Percentiles rank a stretch among this genome's conserved stretches.
phyloP scores from a whole-genome alignment of 2,113 vertebrate genomes.

The Pyxicephalus adspersus region DNA sequence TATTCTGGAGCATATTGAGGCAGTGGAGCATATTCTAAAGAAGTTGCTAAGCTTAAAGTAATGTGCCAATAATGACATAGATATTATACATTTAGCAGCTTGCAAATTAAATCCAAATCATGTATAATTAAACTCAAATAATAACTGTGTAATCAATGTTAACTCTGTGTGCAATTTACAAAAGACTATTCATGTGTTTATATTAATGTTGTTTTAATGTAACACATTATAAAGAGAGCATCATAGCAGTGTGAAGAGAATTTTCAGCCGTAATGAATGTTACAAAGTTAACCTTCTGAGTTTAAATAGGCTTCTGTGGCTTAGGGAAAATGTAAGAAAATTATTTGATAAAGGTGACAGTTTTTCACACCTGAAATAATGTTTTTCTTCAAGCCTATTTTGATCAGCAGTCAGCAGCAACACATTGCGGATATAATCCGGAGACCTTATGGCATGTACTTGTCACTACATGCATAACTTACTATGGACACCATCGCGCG shows the following conservation, averaged over 20 bases:
- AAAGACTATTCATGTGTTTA: conserved; percentile 68
- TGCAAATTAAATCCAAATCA: conserved; percentile 5
- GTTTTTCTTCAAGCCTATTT: conserved; percentile 81
- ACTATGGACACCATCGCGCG: conserved; percentile 74
- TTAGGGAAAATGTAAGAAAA: conserved; percentile 76
- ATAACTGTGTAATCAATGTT: conserved; percentile 68
- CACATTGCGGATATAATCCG: conserved; percentile 94
- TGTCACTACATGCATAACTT: conserved; percentile 92
- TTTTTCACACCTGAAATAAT: conserved; percentile 98
- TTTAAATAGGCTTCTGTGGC: conserved; percentile 85
- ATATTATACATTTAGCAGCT: conserved; percentile 22
- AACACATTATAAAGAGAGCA: conserved; percentile 78
- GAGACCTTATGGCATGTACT: conserved; percentile 83
- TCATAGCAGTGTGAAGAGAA: conserved; percentile 75
- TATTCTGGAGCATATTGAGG: conserved; percentile 41
- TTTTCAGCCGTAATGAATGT: conserved; percentile 83
- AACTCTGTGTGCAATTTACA: conserved; percentile 61
- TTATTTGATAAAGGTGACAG: conserved; percentile 91
- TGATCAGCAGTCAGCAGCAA: conserved; percentile 92
- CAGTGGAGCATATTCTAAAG: conserved; percentile 11
- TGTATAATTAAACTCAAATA: conserved; percentile 55
- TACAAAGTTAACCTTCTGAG: conserved; percentile 88
- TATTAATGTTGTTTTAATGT: conserved; percentile 73
- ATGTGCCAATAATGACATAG: conserved; percentile 23
- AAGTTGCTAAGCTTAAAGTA: conserved; percentile 11